phyloP scores from a whole-genome alignment of 2,113 vertebrate species.

The Erythrocercus mccallii region DNA sequence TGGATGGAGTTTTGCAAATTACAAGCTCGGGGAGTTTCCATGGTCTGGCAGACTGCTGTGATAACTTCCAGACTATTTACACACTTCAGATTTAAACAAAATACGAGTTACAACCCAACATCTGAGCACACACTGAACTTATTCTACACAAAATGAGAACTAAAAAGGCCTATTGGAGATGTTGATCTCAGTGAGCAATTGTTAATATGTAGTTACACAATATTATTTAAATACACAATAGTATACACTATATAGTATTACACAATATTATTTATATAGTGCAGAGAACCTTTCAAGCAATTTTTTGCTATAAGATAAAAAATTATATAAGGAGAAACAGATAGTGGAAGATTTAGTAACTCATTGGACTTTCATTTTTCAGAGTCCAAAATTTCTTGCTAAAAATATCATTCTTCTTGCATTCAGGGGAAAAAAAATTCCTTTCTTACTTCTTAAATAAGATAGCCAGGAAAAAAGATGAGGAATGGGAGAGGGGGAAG shows the following conservation, averaged over 20 bases:
- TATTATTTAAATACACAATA: not conserved
- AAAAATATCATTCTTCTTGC: not conserved
- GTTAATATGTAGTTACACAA: not conserved
- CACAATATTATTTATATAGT: not conserved
- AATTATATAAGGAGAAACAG: not conserved
- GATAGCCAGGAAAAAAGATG: not conserved
- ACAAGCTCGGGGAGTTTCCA: not conserved
- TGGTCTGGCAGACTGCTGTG: not conserved
- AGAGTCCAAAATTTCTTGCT: not conserved
- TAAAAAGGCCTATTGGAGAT: not conserved
- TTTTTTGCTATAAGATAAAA: not conserved
- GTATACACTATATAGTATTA: not conserved
- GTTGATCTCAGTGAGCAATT: not conserved
- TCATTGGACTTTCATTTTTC: not conserved
- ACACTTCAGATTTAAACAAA: not conserved
- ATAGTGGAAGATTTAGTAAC: not conserved
- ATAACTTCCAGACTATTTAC: not conserved
- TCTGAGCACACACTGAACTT: not conserved
- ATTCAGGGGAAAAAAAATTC: not conserved
- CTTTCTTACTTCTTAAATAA: not conserved
- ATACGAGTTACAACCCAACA: not conserved
- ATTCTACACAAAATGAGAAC: not conserved
- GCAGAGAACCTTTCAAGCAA: not conserved
- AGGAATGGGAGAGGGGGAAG: fast-evolving
- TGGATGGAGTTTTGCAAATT: not conserved